Percentiles rank a stretch among this genome's conserved stretches.
Conservation (phyloP, 2,888 invertebrate species). For the Digitonthophagus gazella region DNA sequence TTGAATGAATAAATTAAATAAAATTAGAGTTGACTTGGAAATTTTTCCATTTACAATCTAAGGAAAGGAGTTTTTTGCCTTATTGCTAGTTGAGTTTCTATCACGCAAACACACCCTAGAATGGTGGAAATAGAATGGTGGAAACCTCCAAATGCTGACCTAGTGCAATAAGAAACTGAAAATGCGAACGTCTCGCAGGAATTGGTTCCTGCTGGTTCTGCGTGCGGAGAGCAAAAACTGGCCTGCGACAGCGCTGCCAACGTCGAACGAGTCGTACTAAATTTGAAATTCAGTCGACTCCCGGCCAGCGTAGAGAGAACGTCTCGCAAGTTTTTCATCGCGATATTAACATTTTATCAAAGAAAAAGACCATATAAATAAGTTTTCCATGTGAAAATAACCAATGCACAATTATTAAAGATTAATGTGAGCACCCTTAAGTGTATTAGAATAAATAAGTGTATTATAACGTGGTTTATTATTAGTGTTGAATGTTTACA, state of each 20-base stretch:
- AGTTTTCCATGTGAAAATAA: not conserved
- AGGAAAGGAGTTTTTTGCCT: too few relatives aligned
- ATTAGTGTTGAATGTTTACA: not conserved
- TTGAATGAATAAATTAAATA: too few relatives aligned
- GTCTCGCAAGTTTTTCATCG: not conserved
- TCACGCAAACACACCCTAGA: not conserved
- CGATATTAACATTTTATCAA: not conserved
- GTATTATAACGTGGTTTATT: not conserved
- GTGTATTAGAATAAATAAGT: not conserved
- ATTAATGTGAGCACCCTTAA: not conserved
- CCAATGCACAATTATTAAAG: not conserved
- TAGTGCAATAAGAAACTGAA: slow-evolving; percentile 15
- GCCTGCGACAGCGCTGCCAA: slow-evolving; percentile 10
- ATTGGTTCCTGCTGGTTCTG: slow-evolving; percentile 2
- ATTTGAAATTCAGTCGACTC: slow-evolving; percentile 31
- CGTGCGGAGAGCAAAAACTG: slow-evolving; percentile 3
- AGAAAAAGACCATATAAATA: not conserved
- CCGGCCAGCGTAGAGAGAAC: slow-evolving; percentile 25
- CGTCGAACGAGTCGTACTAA: slow-evolving; percentile 11
- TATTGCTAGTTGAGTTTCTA: not conserved
- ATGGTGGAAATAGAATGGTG: not conserved
- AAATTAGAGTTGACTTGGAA: too few relatives aligned
- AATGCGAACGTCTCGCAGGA: slow-evolving; percentile 1
- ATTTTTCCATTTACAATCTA: too few relatives aligned
- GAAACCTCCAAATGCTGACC: slow-evolving; percentile 2